Base-by-base conservation (phyloP, 2,113 vertebrate genomes). In the Sebastes schlegelii region DNA sequence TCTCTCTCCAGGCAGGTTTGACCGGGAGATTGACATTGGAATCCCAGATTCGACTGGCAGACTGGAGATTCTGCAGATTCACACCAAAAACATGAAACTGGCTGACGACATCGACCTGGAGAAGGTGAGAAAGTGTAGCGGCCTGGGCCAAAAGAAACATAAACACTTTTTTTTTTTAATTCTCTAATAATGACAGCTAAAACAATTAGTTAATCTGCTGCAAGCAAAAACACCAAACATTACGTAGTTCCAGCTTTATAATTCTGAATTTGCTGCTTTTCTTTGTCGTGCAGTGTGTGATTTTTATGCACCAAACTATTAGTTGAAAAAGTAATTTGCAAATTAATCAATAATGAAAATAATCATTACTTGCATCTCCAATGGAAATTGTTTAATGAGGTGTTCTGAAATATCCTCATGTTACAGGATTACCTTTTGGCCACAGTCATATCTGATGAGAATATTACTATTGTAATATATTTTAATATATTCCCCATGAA, bases 81-180 rank as follows among this genome's bases (percentile, higher is more conserved):
- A 99, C 92, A 99, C 98, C 0, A 99, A 99, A 94, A 99, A 99
- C 87, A 99, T 99, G 98, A 99, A 99, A 76, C 91, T 99, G 86
- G 95, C 96, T 73, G 97, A 97, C 52, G 97, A 98, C 90, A 96
- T 99, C 21, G 97, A 99, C 91, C 94, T 99, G 77, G 98, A 99
- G 77, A 97, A 96, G 96, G 98, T 98, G 71, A 86, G 75, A 14
- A 13, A 45, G 43, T 5, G 21, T 2, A 66, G 48, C 17, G 51
- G 52, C 14, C 3, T 2, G 4, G 2, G 14, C 12, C 10, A n/a
- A 58, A 58, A 26, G 1, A 6, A 26, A 55, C 40, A 70, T 1
- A 10, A 60, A 68, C 62, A 7, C 2, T 10, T 7, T 13, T 21
- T 66, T 13, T 21, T 66, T 48, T 8, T 6, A 6, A 48, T 51